These are phyloP conservation scores for Platysternon megacephalum DNA, from an alignment of 2,113 vertebrate genomes.

Conservation along the genomic window DNA sequence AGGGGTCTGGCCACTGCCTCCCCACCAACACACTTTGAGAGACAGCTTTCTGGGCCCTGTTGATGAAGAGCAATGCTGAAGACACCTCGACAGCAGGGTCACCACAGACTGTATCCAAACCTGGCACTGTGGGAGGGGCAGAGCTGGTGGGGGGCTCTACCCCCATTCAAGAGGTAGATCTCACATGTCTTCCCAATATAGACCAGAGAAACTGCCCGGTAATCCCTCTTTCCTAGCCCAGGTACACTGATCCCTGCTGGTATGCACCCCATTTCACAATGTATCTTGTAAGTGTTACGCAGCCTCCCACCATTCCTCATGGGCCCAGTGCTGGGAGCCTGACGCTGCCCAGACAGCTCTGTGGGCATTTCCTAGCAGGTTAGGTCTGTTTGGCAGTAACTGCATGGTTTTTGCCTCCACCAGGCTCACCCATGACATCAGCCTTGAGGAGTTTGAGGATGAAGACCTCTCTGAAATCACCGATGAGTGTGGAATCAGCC, in stretches of 20 bases:
- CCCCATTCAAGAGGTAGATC: neutral
- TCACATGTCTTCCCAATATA: neutral
- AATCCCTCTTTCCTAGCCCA: rapidly evolving
- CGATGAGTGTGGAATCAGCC: constrained; percentile 92
- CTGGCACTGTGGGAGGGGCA: neutral
- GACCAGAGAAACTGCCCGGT: neutral
- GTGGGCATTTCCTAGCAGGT: neutral
- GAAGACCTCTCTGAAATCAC: constrained; percentile 98
- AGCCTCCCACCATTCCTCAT: neutral
- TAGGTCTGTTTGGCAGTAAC: constrained; percentile 34
- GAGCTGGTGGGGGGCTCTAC: rapidly evolving
- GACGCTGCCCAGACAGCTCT: neutral
- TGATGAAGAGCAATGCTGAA: neutral
- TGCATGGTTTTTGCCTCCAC: neutral
- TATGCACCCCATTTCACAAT: rapidly evolving
- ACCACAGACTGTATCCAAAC: neutral
- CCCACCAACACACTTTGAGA: neutral
- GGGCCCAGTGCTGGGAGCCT: neutral
- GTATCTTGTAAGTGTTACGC: neutral
- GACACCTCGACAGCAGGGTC: neutral
- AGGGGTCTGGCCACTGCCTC: neutral
- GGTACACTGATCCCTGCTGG: neutral
- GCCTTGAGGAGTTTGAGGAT: constrained; percentile 97
- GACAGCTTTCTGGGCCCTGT: neutral
- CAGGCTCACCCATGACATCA: constrained; percentile 98